A percentile compares a stretch with the other conserved stretches of the same genome.
These are phyloP conservation scores for Clistopyga incitator DNA, from an alignment of 2,888 invertebrate genomes.

Conservation along the genomic window DNA sequence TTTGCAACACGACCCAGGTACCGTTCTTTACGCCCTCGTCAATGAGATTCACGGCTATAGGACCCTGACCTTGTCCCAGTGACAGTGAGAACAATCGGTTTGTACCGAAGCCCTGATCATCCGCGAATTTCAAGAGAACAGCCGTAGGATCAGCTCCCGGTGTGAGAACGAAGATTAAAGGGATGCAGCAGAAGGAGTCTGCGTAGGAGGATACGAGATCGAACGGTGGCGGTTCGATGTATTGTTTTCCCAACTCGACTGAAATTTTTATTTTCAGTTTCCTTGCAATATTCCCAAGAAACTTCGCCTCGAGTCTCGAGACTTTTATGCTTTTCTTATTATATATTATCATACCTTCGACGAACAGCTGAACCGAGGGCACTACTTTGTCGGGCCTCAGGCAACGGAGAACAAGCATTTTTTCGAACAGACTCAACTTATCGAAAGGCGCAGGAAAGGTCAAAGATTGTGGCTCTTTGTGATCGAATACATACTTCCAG, in stretches of 20 bases:
- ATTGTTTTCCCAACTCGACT: slow-evolving; percentile 91
- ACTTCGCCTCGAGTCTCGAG: not conserved
- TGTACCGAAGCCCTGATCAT: slow-evolving; percentile 94
- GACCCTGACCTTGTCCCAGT: slow-evolving; percentile 96
- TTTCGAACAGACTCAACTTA: slow-evolving; percentile 89
- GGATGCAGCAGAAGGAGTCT: slow-evolving; percentile 94
- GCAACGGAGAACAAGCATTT: slow-evolving; percentile 91
- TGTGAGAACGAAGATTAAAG: slow-evolving; percentile 95
- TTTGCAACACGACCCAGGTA: slow-evolving; percentile 97
- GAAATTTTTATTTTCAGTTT: slow-evolving; percentile 42
- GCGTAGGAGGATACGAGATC: slow-evolving; percentile 93
- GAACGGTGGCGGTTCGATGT: slow-evolving; percentile 95
- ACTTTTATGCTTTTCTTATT: not conserved
- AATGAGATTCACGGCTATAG: slow-evolving; percentile 93
- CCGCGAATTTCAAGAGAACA: slow-evolving; percentile 95
- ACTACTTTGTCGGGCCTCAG: slow-evolving; percentile 95
- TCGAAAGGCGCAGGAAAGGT: slow-evolving; percentile 91
- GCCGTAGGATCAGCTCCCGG: slow-evolving; percentile 98
- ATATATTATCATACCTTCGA: slow-evolving; percentile 85
- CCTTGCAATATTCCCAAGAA: not conserved
- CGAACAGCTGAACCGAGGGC: slow-evolving; percentile 90
- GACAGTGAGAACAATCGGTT: slow-evolving; percentile 93
- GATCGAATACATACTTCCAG: slow-evolving; percentile 93
- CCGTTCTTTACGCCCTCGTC: slow-evolving; percentile 94
- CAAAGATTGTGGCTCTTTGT: slow-evolving; percentile 90